Evolutionary conservation across 2,113 vertebrate species (phyloP).

Genomic region (Myotis davidii): DNA sequence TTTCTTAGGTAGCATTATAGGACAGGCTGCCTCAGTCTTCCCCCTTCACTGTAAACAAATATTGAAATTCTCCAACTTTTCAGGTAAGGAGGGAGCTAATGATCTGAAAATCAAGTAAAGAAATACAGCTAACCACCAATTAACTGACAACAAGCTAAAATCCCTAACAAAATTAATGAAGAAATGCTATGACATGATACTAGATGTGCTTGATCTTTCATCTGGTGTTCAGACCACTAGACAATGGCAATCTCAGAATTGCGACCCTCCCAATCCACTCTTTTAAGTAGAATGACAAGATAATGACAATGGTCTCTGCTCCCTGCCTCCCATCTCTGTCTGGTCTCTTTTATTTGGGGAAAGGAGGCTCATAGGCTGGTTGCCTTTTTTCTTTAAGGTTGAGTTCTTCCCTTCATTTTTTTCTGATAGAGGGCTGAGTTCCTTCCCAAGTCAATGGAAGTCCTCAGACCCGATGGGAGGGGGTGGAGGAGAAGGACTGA

Average conservation of each 20-base stretch:
- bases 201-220: not conserved
- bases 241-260: not conserved
- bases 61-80: not conserved
- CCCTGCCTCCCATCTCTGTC: not conserved
- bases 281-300: not conserved
- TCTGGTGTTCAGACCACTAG: not conserved
- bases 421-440: conserved; percentile 34
- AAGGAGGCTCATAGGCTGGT: not conserved
- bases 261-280: not conserved
- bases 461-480: not conserved
- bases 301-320: not conserved
- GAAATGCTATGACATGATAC: not conserved
- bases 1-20: not conserved
- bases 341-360: not conserved
- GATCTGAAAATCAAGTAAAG: not conserved
- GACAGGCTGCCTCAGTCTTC: not conserved
- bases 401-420: conserved; percentile 37
- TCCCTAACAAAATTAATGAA: not conserved
- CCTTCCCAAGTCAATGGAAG: conserved; percentile 28
- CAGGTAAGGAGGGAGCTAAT: not conserved
- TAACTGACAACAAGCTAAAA: not conserved
- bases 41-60: not conserved
- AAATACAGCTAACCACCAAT: not conserved
- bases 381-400: conserved; percentile 32
- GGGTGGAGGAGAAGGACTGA: not conserved